Percentiles rank a stretch among this genome's conserved stretches.
Evolutionary conservation across 1,140 invertebrate genomes (phyloP).

Genomic region (Drosophila rhopaloa): DNA sequence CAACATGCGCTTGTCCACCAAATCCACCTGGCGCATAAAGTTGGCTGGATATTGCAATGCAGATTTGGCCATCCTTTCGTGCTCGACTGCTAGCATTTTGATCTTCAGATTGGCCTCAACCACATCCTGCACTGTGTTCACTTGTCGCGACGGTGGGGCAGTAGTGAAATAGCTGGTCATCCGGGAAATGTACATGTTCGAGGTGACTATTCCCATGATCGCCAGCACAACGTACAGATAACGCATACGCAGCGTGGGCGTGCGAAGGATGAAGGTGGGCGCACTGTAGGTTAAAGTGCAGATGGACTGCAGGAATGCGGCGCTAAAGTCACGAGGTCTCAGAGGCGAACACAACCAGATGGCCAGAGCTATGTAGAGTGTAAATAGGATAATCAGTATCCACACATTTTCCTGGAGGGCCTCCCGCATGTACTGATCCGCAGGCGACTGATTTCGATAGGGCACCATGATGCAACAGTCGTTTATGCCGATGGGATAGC

Average conservation of each 20-base stretch:
- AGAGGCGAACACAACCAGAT: constrained; percentile 67
- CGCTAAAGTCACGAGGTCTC: constrained; percentile 55
- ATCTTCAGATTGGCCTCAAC: constrained; percentile 60
- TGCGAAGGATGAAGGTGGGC: constrained; percentile 45
- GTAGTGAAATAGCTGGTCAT: constrained; percentile 74
- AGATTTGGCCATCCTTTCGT: constrained; percentile 31
- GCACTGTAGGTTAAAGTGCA: constrained; percentile 57
- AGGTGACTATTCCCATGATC: constrained; percentile 59
- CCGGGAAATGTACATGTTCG: constrained; percentile 74
- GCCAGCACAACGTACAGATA: constrained; percentile 58
- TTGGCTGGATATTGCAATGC: constrained; percentile 22
- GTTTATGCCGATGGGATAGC: constrained; percentile 78
- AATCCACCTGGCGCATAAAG: constrained; percentile 54
- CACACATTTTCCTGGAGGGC: constrained; percentile 57
- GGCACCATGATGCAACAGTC: constrained; percentile 80
- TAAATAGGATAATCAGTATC: constrained; percentile 44
- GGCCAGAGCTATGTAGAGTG: constrained; percentile 56
- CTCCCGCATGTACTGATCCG: constrained; percentile 57
- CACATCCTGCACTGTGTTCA: constrained; percentile 65
- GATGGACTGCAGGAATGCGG: constrained; percentile 64
- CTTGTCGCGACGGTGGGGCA: constrained; percentile 44
- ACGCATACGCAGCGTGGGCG: constrained; percentile 53
- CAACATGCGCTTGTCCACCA: constrained; percentile 38
- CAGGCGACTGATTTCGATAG: constrained; percentile 54
- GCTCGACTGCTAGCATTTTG: constrained; percentile 59